A percentile compares a stretch with the other conserved stretches of the same genome.
These are phyloP conservation scores for Anastatus disparis DNA, from an alignment of 1,140 invertebrate genomes.

Conservation along the genomic window DNA sequence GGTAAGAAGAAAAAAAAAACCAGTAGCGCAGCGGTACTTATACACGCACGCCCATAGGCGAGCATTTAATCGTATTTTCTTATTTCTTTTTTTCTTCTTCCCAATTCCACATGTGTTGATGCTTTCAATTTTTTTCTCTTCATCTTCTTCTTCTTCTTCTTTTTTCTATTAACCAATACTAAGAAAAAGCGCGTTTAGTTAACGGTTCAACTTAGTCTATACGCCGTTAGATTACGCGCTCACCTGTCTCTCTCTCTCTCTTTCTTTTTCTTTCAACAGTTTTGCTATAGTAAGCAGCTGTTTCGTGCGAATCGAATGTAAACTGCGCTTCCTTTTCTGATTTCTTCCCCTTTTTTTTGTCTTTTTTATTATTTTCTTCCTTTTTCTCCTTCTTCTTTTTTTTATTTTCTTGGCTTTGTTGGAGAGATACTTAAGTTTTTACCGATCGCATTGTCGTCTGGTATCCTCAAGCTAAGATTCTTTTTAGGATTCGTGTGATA, in stretches of 20 bases:
- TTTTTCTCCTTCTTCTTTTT: neutral
- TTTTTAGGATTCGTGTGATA: too few species aligned
- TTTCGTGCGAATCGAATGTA: slow-evolving; percentile 7
- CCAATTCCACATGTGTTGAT: neutral
- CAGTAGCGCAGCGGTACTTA: slow-evolving; percentile 8
- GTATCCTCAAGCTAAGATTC: too few species aligned
- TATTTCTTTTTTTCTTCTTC: neutral
- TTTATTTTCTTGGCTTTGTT: neutral
- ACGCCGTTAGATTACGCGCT: too few species aligned
- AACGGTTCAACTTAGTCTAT: too few species aligned
- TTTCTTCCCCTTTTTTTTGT: neutral
- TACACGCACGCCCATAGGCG: neutral
- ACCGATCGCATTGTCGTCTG: neutral
- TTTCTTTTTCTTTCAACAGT: neutral
- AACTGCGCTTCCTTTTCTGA: neutral
- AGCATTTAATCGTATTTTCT: neutral
- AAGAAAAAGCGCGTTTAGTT: too few species aligned
- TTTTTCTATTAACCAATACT: too few species aligned
- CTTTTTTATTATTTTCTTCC: neutral
- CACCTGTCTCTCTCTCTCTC: neutral
- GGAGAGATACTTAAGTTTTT: neutral
- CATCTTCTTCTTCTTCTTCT: neutral
- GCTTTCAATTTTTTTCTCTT: neutral
- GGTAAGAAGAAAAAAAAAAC: neutral
- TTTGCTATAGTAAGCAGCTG: neutral